phyloP scores from a whole-genome alignment of 1,140 invertebrate genomes.

The Paraescarpia echinospica region DNA sequence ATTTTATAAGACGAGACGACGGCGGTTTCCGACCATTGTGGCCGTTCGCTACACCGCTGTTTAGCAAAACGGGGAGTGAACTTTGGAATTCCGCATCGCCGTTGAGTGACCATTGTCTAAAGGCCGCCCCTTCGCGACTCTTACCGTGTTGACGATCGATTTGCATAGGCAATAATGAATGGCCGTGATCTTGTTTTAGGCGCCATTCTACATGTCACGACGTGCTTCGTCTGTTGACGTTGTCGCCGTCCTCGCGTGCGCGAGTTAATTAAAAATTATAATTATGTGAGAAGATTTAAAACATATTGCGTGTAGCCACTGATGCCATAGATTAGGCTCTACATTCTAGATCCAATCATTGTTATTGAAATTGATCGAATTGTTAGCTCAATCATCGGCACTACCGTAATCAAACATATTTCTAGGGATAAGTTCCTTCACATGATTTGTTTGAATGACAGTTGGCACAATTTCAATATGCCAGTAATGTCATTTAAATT shows the following conservation, averaged over 20 bases:
- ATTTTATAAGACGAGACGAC: background rate
- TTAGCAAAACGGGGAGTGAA: constrained; percentile 4
- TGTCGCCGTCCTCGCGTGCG: too few relatives aligned
- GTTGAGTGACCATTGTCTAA: constrained; percentile 5
- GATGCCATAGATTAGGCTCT: background rate
- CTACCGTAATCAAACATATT: background rate
- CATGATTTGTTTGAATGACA: background rate
- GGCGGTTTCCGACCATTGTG: background rate
- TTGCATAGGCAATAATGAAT: background rate
- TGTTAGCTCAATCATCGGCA: background rate
- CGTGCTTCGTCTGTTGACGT: background rate
- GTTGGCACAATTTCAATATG: background rate
- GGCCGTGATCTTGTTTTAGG: constrained; percentile 3
- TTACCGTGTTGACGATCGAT: background rate
- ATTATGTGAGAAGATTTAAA: background rate
- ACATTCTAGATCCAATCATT: background rate
- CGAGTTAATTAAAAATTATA: background rate
- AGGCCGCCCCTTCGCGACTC: background rate
- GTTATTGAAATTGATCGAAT: background rate
- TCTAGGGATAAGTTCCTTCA: background rate
- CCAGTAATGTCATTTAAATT: background rate
- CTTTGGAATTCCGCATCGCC: constrained; percentile 3
- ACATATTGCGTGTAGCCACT: background rate
- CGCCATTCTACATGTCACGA: background rate
- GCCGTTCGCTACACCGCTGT: background rate